Evolutionary conservation across 2,797 vertebrate genomes (phyloP).

Genomic region (Kryptolebias ocellatus): DNA sequence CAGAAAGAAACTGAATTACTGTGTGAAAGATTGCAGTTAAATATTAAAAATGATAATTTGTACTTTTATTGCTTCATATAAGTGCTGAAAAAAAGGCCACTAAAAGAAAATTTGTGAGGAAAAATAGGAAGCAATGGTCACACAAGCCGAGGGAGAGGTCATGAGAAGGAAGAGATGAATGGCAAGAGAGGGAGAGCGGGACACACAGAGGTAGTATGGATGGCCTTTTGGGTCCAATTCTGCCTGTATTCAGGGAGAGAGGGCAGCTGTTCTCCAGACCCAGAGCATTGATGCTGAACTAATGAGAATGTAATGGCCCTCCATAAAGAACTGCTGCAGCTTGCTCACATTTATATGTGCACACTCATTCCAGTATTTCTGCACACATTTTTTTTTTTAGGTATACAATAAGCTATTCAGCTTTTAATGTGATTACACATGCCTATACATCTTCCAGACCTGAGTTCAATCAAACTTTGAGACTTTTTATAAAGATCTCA

Average conservation of each 20-base stretch:
- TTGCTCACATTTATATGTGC: conserved; percentile 10
- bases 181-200: conserved; percentile 9
- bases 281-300: conserved; percentile 72
- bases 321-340: conserved; percentile 55
- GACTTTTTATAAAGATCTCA: too few species aligned
- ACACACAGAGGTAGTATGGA: conserved; percentile 17
- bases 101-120: conserved; percentile 6
- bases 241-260: conserved; percentile 51
- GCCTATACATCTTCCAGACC: too few species aligned
- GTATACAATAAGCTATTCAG: too few species aligned
- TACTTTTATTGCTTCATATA: too few species aligned
- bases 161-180: conserved; percentile 25
- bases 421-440: background rate
- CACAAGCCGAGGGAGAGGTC: conserved; percentile 34
- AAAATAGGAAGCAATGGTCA: conserved; percentile 25
- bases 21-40: too few species aligned
- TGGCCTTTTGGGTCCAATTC: conserved; percentile 49
- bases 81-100: background rate
- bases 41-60: too few species aligned
- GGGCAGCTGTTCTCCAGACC: conserved; percentile 67
- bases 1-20: too few species aligned
- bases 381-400: too few species aligned
- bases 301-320: conserved; percentile 74
- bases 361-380: too few species aligned
- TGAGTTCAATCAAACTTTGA: too few species aligned